Conservation (phyloP, 2,888 invertebrate species). For the Drosophila buzzatii region DNA sequence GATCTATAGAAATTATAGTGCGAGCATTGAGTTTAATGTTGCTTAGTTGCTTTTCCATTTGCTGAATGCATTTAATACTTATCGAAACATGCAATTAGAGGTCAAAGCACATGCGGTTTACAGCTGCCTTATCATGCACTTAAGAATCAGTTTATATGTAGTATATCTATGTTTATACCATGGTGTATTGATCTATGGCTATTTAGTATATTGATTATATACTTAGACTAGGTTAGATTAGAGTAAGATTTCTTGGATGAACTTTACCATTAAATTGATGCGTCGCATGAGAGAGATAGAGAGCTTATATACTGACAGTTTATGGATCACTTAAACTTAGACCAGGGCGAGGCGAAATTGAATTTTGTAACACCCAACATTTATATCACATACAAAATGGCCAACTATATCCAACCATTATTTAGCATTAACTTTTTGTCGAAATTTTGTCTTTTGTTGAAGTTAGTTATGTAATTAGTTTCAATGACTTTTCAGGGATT, state of each 20-base stretch:
- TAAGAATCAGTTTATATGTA: slow-evolving; percentile 10
- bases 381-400: slow-evolving; percentile 73
- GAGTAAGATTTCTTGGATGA: slow-evolving; percentile 40
- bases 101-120: slow-evolving; percentile 43
- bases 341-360: slow-evolving; percentile 46
- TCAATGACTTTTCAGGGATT: slow-evolving; percentile 71
- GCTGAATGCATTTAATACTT: slow-evolving; percentile 53
- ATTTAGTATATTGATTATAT: slow-evolving; percentile 34
- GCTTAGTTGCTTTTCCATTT: slow-evolving; percentile 11
- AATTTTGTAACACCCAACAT: slow-evolving; percentile 57
- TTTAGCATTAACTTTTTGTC: slow-evolving; percentile 11
- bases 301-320: slow-evolving; percentile 47
- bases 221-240: slow-evolving; percentile 56
- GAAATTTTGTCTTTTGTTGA: slow-evolving; percentile 13
- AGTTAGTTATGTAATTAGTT: slow-evolving; percentile 63
- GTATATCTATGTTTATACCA: not conserved
- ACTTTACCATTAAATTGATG: slow-evolving; percentile 69
- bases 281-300: slow-evolving; percentile 54
- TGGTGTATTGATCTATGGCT: not conserved
- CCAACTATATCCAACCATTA: slow-evolving; percentile 25
- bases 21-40: slow-evolving; percentile 4
- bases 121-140: slow-evolving; percentile 25
- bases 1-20: slow-evolving; percentile 52
- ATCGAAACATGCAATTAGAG: slow-evolving; percentile 58
- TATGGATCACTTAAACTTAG: slow-evolving; percentile 70